Evolutionary conservation across 2,113 vertebrate species (phyloP).

Genomic region (Rhea pennata): DNA sequence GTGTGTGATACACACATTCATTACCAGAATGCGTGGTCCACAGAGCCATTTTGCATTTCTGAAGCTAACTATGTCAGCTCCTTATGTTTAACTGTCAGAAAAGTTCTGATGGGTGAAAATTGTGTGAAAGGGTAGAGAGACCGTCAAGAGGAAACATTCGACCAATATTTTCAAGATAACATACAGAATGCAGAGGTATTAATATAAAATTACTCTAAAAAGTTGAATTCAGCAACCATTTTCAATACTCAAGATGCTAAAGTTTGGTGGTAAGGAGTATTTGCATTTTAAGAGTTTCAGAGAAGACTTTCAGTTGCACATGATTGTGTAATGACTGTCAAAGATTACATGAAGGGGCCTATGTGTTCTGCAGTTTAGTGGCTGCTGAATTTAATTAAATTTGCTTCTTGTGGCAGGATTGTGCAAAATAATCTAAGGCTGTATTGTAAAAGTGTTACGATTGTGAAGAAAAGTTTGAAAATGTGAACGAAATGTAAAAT

Average conservation of each 20-base stretch:
- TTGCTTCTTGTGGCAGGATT: not conserved
- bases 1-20: not conserved
- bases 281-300: conserved; percentile 7
- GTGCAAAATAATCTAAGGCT: conserved; percentile 9
- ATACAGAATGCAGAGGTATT: conserved; percentile 7
- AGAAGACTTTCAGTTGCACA: not conserved
- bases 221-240: conserved; percentile 59
- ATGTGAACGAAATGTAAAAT: conserved; percentile 25
- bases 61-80: not conserved
- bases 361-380: conserved; percentile 26
- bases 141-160: not conserved
- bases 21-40: not conserved
- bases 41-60: not conserved
- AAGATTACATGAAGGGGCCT: not conserved
- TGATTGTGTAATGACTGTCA: not conserved
- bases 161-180: not conserved
- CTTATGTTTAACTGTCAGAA: not conserved
- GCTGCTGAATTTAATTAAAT: conserved; percentile 48
- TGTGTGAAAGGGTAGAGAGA: conserved; percentile 20
- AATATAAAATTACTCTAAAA: not conserved
- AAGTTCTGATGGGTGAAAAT: not conserved
- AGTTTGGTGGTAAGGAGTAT: conserved; percentile 19
- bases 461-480: conserved; percentile 31
- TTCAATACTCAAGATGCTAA: not conserved
- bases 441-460: conserved; percentile 34